Evolutionary conservation across 1,140 invertebrate species (phyloP).

Genomic region (Zaprionus ornatus): DNA sequence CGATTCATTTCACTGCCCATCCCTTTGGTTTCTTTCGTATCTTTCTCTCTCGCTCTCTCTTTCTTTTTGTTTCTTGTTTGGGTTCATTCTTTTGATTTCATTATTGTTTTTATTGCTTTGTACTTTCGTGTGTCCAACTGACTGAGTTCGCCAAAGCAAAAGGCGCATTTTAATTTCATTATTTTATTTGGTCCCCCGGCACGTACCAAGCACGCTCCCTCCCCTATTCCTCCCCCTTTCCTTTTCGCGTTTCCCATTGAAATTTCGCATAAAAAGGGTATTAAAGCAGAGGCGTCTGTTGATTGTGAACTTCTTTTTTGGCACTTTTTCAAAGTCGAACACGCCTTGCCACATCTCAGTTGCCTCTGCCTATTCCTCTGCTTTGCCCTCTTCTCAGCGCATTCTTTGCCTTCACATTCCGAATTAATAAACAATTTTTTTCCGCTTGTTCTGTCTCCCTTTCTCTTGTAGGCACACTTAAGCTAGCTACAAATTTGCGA

Average conservation of each 20-base stretch:
- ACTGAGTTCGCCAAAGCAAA: conserved; percentile 70
- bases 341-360: conserved; percentile 62
- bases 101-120: conserved; percentile 76
- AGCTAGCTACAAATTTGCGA: conserved; percentile 74
- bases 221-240: not conserved
- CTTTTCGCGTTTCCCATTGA: conserved; percentile 45
- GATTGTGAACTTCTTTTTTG: conserved; percentile 60
- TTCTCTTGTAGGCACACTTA: conserved; percentile 38
- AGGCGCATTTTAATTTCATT: conserved; percentile 79
- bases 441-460: conserved; percentile 7
- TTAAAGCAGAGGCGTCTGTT: conserved; percentile 55
- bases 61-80: conserved; percentile 30
- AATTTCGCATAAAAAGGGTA: conserved; percentile 75
- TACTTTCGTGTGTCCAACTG: conserved; percentile 66
- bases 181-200: conserved; percentile 48
- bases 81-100: conserved; percentile 75
- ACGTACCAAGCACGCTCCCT: not conserved
- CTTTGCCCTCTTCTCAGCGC: conserved; percentile 10
- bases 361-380: not conserved
- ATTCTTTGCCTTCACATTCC: conserved; percentile 57
- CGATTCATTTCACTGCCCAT: conserved; percentile 55
- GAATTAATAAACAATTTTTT: conserved; percentile 75
- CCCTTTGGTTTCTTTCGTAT: conserved; percentile 34
- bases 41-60: conserved; percentile 25
- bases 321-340: conserved; percentile 69